Base-by-base conservation (phyloP, 2,113 vertebrate species). In the Crotalus horridus region DNA sequence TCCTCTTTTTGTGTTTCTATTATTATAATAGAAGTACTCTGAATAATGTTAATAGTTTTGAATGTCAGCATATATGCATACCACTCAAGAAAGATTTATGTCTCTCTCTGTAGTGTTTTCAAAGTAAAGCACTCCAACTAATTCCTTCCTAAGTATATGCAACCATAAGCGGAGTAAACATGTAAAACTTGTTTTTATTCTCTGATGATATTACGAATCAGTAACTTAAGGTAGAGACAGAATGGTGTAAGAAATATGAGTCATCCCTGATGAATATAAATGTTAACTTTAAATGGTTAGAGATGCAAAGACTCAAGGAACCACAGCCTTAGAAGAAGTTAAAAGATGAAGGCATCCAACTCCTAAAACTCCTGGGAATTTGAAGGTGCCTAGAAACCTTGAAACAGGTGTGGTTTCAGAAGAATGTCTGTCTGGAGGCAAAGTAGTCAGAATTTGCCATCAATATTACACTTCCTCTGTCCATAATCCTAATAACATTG, bases 381-480 rank as follows among this genome's bases (percentile, higher is more conserved):
- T 53, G 89, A n/a, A 91, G 87, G 24, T 88, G 81, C 87, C 0
- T 1, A 86, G 55, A 43, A 85, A 0, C 0, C 61, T 86, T 48
- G 92, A 92, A 90, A 56, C 93, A 96, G 93, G 93, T 94, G 94
- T 92, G 95, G 95, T 58, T 88, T 55, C 39, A 88, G 33, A 96
- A 96, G 94, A 95, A 92, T 5, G 90, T 90, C 26, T 94, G 91
- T 96, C 96, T 96, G 17, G 69, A 91, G 93, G 95, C 93, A 93
- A 96, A 95, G 88, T 39, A 90, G 92, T 3, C 91, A 15, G 88
- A 96, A 96, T 96, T 96, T 29, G 86, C 64, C 89, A 56, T 4
- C 89, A 97, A 96, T 95, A 94, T 94, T 96, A 90, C 6, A 56
- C 88, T 96, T 96, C 95, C 95, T 96, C 81, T 94, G 93, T 95